Percentiles rank a stretch among this genome's conserved stretches.
Conservation (phyloP, 2,797 vertebrate genomes). For the Acrossocheilus fasciatus region DNA sequence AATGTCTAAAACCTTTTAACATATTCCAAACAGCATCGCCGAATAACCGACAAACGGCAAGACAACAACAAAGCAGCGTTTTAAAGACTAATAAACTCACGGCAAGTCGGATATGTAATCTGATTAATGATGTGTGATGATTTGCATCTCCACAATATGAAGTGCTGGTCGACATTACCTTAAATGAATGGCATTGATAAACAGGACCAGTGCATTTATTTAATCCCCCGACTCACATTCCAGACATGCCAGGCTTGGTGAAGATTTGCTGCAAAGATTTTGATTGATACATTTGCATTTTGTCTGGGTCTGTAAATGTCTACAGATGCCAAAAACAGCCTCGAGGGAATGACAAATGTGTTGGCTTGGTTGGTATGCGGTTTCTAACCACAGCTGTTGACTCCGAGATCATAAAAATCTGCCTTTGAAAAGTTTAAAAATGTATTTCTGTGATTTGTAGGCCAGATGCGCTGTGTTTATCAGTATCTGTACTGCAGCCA, state of each 20-base stretch:
- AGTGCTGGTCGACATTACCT: background rate
- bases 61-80: background rate
- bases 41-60: conserved; percentile 8
- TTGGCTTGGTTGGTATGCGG: conserved; percentile 26
- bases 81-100: conserved; percentile 1
- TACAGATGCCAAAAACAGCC: conserved; percentile 33
- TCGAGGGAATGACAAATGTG: conserved; percentile 19
- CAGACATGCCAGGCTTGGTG: background rate
- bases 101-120: background rate
- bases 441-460: conserved; percentile 30
- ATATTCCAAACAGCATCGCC: background rate
- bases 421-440: conserved; percentile 19
- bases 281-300: conserved; percentile 43
- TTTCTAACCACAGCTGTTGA: conserved; percentile 41
- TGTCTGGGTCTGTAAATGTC: conserved; percentile 26
- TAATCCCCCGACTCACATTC: background rate
- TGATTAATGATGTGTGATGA: conserved; percentile 13
- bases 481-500: background rate
- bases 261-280: background rate
- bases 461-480: conserved; percentile 22
- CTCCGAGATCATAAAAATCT: conserved; percentile 34
- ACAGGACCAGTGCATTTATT: background rate
- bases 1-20: conserved; percentile 14
- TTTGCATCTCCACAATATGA: background rate
- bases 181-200: background rate